A percentile compares a stretch with the other conserved stretches of the same genome.
Conservation (phyloP, 2,888 invertebrate genomes). For the Orthosia cruda region DNA sequence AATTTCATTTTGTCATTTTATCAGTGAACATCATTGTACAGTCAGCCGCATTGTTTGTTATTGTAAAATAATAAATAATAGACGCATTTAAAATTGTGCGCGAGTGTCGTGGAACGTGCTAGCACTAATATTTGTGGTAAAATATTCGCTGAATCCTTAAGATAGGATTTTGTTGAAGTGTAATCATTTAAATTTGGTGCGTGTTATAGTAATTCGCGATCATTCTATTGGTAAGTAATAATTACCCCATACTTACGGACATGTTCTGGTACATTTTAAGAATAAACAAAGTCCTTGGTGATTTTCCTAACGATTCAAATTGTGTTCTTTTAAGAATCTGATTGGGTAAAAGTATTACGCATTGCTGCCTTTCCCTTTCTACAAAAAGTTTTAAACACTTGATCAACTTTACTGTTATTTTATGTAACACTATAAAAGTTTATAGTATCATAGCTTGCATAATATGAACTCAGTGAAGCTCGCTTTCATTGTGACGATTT, state of each 20-base stretch:
- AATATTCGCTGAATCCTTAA: conserved; percentile 65
- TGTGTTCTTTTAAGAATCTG: conserved; percentile 36
- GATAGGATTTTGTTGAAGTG: conserved; percentile 67
- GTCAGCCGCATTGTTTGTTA: conserved; percentile 68
- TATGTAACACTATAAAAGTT: conserved; percentile 36
- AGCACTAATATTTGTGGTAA: conserved; percentile 27
- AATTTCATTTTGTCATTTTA: conserved; percentile 48
- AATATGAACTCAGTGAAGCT: conserved; percentile 7
- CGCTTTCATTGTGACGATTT: conserved; percentile 1
- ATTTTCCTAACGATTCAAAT: background rate
- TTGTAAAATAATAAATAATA: conserved; percentile 67
- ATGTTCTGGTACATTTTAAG: background rate
- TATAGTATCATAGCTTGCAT: conserved; percentile 31
- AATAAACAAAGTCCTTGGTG: background rate
- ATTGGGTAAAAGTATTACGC: conserved; percentile 29
- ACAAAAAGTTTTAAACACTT: conserved; percentile 40
- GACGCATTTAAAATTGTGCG: conserved; percentile 55
- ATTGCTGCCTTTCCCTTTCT: conserved; percentile 57
- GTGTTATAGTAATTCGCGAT: conserved; percentile 46
- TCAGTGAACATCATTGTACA: conserved; percentile 42
- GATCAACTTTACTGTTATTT: conserved; percentile 35
- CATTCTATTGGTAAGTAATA: conserved; percentile 60
- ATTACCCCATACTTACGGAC: background rate
- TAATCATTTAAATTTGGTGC: conserved; percentile 50
- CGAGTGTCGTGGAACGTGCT: conserved; percentile 61